phyloP scores from a whole-genome alignment of 1,140 invertebrate genomes.

The Paracyclopina nana region DNA sequence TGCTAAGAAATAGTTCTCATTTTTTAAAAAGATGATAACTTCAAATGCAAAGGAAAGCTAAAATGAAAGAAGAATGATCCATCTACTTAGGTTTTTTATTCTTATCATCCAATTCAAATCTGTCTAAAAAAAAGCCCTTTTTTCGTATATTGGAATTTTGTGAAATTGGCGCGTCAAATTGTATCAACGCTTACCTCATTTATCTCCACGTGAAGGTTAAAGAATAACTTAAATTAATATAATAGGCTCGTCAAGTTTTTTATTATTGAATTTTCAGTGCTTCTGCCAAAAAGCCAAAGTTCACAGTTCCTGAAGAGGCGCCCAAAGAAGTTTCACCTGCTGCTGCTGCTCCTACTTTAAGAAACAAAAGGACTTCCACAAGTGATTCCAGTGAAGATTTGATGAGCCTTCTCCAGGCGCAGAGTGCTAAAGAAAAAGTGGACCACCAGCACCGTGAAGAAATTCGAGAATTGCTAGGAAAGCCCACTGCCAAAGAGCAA shows the following conservation, averaged over 20 bases:
- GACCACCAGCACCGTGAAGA: conserved; percentile 89
- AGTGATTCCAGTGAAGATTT: conserved; percentile 19
- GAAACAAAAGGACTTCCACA: not conserved
- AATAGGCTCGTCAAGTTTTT: no score
- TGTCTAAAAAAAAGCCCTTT: no score
- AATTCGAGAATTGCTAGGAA: conserved; percentile 76
- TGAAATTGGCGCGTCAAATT: no score
- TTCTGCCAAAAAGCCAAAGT: not conserved
- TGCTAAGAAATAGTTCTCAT: not conserved
- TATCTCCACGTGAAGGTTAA: no score
- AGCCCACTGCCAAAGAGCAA: conserved; percentile 86
- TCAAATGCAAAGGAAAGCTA: no score
- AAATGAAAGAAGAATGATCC: no score
- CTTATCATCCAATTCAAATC: no score
- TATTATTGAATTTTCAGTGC: no score
- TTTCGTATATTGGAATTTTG: no score
- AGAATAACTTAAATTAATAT: no score
- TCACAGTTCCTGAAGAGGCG: not conserved
- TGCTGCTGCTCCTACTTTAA: not conserved
- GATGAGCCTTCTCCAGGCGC: conserved; percentile 69
- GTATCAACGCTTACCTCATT: no score
- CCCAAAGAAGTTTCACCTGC: not conserved
- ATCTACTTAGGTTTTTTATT: no score
- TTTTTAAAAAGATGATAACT: not conserved
- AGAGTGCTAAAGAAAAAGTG: conserved; percentile 81